Base-by-base conservation (phyloP, 2,797 vertebrate genomes). In the Aphelocoma californica region DNA sequence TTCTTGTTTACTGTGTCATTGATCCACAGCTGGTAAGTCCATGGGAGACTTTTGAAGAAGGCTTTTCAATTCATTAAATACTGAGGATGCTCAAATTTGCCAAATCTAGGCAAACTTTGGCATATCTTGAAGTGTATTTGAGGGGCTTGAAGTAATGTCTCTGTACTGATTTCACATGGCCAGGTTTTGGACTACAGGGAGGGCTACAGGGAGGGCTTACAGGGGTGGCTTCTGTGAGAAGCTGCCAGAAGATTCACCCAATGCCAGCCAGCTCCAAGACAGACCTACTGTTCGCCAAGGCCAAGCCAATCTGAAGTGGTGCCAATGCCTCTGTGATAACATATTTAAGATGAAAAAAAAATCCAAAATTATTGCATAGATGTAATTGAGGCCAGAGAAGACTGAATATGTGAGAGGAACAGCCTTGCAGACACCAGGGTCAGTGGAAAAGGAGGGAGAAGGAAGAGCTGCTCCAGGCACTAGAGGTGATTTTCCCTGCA, bases 11-110 rank as follows among this genome's bases (percentile, higher is more conserved):
- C 60, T 82, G 50, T 96, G 91, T 88, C 81, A 88, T 60, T 61
- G 82, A 90, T 92, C 67, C 85, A 88, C 36, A 89, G 75, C 92
- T 92, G 93, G 92, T 82, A 88, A 87, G 47, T 88, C 72, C 94
- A 81, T 34, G 71, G 74, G 56, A 67, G 44, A 81, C 69, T 96
- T 93, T 51, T 73, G 71, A 94, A 66, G 31, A 51, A 54, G n/a
- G 32, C 48, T 90, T 95, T 95, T 96, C 45, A 84, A 45, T 83
- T 95, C 51, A 69, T 95, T 34, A 74, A 64, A 61, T 57, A 72
- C 36, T 53, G 92, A 87, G 54, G 60, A 93, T 89, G 81, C 24
- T 86, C 64, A 83, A 72, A 96, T 92, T 79, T 90, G 87, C 87
- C 75, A 85, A 48, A 86, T 86, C 66, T 95, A 74, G 82, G 62